Evolutionary conservation across 2,113 vertebrate genomes (phyloP).

Genomic region (Poeciliopsis retropinna): DNA sequence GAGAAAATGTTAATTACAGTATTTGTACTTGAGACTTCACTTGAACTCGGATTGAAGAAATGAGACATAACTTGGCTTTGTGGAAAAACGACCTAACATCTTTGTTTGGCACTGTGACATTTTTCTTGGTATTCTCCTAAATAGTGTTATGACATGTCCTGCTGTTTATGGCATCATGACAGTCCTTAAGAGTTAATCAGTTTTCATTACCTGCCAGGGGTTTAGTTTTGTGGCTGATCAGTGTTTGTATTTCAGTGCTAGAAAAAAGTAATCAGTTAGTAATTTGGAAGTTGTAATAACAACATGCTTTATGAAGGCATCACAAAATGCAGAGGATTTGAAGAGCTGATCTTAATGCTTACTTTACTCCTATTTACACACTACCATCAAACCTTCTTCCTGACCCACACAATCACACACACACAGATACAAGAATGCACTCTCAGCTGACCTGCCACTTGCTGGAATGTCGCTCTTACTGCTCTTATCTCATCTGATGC

Average conservation of each 20-base stretch:
- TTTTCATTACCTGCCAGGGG: not conserved
- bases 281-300: not conserved
- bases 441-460: conserved; percentile 8
- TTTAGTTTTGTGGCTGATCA: not conserved
- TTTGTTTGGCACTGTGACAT: not conserved
- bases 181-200: not conserved
- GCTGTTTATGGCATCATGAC: too few relatives aligned
- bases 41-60: too few relatives aligned
- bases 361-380: conserved; percentile 32
- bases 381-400: conserved; percentile 36
- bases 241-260: not conserved
- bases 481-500: not conserved
- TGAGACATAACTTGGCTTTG: too few relatives aligned
- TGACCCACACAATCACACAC: not conserved
- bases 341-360: conserved; percentile 7
- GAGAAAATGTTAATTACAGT: too few relatives aligned
- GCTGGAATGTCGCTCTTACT: not conserved
- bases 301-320: not conserved
- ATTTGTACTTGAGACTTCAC: too few relatives aligned
- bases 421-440: not conserved
- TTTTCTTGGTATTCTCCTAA: not conserved
- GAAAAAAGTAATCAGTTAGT: not conserved
- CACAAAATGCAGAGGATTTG: not conserved
- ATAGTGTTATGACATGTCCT: not conserved
- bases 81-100: too few relatives aligned